Base-by-base conservation (phyloP, 1,140 invertebrate genomes). In the Augochlora pura region DNA sequence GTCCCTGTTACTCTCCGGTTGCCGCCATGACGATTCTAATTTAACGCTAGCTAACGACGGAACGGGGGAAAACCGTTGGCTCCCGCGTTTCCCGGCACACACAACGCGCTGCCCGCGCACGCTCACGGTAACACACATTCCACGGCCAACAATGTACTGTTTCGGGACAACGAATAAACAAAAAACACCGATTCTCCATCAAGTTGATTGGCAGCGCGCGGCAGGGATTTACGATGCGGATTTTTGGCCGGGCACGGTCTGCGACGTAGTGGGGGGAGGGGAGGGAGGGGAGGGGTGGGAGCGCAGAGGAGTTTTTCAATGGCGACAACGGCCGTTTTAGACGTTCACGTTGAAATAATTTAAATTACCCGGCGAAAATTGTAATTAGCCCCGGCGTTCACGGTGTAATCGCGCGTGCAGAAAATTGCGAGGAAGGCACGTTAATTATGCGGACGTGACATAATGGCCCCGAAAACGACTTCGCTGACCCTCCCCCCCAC, bases 11-110 rank as follows among this genome's bases (percentile, higher is more conserved):
- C 66, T 52, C 70, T 75, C 75, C 63, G 70, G 10, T n/a, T 8
- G 46, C 59, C 71, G 79, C 76, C 84, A 86, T 77, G 79, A 80
- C 68, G 79, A 77, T 86, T 83, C 80, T 87, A 91, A 91, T 91
- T 91, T 90, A 89, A 91, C 90, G 90, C 87, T 86, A 90, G 82
- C 63, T 86, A 86, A 83, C 77, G 70, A 74, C 46, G 76, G 76
- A 71, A 69, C 66, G 65, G 80, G 66, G 57, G 21, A n/a, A n/a
- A 57, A 57, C 62, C 72, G 59, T 57, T 68, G 27, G 62, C 25
- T 54, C 32, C 18, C 18, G 16, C 18, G 16, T 14, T 14, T 14
- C 49, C 49, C 14, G 12, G 16, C 1, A 14, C 12, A 10, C 39
- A 21, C 23, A 7, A 5, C 67, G 0, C 25, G 12, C 39, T 10